These are phyloP conservation scores for Drosophila pegasa DNA, from an alignment of 2,888 invertebrate genomes.

Conservation along the genomic window DNA sequence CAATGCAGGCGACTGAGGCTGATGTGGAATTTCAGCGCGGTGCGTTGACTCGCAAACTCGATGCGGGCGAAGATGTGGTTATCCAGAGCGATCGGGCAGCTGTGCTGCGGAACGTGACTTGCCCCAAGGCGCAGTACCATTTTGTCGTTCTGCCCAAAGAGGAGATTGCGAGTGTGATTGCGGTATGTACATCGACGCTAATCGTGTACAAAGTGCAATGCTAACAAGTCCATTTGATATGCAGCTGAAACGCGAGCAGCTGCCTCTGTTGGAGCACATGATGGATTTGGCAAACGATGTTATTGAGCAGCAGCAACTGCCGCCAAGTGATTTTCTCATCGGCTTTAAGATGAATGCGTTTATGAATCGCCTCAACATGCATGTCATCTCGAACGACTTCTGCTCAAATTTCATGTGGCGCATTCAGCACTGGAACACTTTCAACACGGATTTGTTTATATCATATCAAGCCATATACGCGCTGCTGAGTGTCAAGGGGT, in stretches of 20 bases:
- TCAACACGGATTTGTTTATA: conserved; percentile 45
- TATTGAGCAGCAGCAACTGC: conserved; percentile 16
- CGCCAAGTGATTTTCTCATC: conserved; percentile 15
- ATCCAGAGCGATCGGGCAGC: conserved; percentile 37
- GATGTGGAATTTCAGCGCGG: conserved; percentile 18
- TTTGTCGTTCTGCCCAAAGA: conserved; percentile 38
- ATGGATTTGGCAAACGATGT: conserved; percentile 21
- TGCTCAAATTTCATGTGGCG: conserved; percentile 19
- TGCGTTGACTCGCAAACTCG: conserved; percentile 23
- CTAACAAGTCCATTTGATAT: background rate
- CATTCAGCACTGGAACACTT: conserved; percentile 41
- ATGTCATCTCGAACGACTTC: conserved; percentile 52
- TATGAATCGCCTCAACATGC: conserved; percentile 47
- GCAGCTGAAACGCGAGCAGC: conserved; percentile 23
- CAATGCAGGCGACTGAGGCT: background rate
- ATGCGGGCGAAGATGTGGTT: conserved; percentile 26
- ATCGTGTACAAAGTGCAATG: background rate
- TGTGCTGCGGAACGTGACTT: conserved; percentile 22
- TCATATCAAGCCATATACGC: conserved; percentile 25
- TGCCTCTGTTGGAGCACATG: conserved; percentile 38
- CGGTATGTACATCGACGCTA: conserved; percentile 1
- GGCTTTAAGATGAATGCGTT: conserved; percentile 43
- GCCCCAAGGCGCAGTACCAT: conserved; percentile 37
- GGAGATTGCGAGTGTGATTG: conserved; percentile 26
- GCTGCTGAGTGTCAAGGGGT: conserved; percentile 1